Evolutionary conservation across 2,888 invertebrate species (phyloP).

Genomic region (Ochropacha duplaris): DNA sequence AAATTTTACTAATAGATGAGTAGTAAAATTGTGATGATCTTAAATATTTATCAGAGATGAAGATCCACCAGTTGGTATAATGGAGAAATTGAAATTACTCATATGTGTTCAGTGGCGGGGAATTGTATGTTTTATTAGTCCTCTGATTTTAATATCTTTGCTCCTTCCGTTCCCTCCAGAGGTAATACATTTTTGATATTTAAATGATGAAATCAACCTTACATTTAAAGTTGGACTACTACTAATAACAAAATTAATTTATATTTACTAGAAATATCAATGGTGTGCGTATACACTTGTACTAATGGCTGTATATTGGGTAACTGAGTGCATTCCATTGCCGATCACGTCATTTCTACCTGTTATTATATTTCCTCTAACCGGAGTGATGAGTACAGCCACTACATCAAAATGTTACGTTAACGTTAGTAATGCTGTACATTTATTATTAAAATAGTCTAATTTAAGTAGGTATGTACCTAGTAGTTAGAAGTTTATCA

Average conservation of each 20-base stretch:
- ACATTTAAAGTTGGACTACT: neutral
- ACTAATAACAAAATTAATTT: no score
- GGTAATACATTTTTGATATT: neutral
- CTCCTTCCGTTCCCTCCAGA: neutral
- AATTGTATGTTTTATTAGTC: neutral
- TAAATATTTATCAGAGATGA: neutral
- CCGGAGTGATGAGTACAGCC: constrained; percentile 84
- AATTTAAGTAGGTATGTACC: no score
- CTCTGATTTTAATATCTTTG: neutral
- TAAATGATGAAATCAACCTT: neutral
- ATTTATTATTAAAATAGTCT: no score
- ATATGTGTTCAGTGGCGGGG: neutral
- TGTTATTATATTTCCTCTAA: constrained; percentile 88
- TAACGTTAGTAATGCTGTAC: constrained; percentile 82
- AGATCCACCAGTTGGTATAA: neutral
- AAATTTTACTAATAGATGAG: no score
- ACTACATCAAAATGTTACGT: constrained; percentile 70
- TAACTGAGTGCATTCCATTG: constrained; percentile 90
- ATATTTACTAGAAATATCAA: constrained; percentile 36
- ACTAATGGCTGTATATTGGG: constrained; percentile 92
- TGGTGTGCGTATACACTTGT: constrained; percentile 88
- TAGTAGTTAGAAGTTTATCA: no score
- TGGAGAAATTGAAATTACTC: neutral
- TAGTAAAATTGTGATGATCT: neutral
- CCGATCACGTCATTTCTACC: constrained; percentile 91